Evolutionary conservation across 2,113 vertebrate genomes (phyloP).

Genomic region (Pteronura brasiliensis): DNA sequence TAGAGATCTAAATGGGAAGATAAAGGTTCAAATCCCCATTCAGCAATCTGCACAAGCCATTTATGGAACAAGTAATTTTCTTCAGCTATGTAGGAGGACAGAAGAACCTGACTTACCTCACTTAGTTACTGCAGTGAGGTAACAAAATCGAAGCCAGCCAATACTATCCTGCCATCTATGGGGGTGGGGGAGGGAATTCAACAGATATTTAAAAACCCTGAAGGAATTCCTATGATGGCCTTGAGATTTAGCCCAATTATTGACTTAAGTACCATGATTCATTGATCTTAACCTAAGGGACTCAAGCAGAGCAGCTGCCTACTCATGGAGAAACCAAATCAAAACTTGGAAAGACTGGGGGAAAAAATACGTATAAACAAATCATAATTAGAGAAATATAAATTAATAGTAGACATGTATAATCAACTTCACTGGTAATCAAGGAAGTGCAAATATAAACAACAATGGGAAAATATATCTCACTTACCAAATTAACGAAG

Average conservation of each 20-base stretch:
- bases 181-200: background rate
- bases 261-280: background rate
- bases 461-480: background rate
- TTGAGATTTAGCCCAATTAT: background rate
- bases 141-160: background rate
- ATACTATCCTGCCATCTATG: background rate
- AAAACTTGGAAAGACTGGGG: background rate
- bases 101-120: background rate
- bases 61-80: background rate
- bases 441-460: background rate
- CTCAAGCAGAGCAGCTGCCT: background rate
- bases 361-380: background rate
- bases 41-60: background rate
- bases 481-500: background rate
- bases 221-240: background rate
- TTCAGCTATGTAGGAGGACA: background rate
- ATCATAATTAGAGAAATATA: background rate
- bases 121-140: background rate
- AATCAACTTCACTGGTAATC: background rate
- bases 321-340: background rate
- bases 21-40: background rate
- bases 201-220: background rate
- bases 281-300: background rate
- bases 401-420: background rate
- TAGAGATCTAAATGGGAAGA: background rate